These are phyloP conservation scores for Dendronephthya gigantea DNA, from an alignment of 64 coral and sea anemone genomes.

Conservation along the genomic window DNA sequence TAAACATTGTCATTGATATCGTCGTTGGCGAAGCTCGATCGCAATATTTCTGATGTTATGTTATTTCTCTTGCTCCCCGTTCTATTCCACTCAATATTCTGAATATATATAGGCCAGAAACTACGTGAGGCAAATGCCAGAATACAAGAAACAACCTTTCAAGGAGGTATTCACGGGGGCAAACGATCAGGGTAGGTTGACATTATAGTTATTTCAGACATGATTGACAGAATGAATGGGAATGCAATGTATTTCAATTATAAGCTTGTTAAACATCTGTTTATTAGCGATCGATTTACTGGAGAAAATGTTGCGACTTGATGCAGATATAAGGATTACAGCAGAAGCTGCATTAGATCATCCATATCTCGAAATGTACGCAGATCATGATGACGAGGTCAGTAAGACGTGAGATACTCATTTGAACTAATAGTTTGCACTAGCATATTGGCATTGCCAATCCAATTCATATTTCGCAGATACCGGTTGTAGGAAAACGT, in stretches of 20 bases:
- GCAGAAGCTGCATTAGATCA: neutral
- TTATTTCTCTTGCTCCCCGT: neutral
- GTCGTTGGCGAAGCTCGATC: too few species aligned
- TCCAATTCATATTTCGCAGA: too few species aligned
- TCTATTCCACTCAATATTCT: neutral
- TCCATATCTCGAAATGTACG: neutral
- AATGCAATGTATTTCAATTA: too few species aligned
- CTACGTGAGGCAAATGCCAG: constrained; percentile 81
- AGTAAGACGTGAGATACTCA: too few species aligned
- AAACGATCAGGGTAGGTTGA: constrained; percentile 56
- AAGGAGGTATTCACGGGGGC: constrained; percentile 49
- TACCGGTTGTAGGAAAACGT: too few species aligned
- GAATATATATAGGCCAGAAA: constrained; percentile 60
- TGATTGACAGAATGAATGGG: too few species aligned
- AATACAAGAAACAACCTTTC: constrained; percentile 66
- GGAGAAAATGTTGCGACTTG: neutral
- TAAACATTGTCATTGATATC: too few species aligned
- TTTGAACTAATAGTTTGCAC: too few species aligned
- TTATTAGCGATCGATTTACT: neutral
- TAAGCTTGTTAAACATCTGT: too few species aligned
- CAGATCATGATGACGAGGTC: constrained; percentile 1
- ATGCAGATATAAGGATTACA: neutral
- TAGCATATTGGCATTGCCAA: too few species aligned
- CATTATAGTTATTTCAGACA: too few species aligned
- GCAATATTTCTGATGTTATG: neutral